Conservation (phyloP, 2,888 invertebrate genomes). For the Nephrotoma flavescens region DNA sequence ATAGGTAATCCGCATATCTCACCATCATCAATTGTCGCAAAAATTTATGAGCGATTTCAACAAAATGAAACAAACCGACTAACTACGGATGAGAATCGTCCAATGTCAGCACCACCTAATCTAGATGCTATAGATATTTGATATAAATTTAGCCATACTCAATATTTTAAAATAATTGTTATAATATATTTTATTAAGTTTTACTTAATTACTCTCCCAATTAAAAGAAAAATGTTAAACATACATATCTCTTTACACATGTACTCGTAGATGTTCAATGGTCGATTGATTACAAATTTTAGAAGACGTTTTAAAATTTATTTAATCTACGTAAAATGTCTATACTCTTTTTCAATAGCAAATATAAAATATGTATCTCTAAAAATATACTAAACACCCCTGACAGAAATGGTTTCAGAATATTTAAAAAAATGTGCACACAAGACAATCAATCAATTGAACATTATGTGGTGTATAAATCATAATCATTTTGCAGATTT, state of each 20-base stretch:
- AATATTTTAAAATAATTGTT: neutral
- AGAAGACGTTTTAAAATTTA: neutral
- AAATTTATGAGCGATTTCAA: slow-evolving; percentile 58
- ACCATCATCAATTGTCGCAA: slow-evolving; percentile 67
- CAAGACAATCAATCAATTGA: neutral
- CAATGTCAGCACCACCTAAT: slow-evolving; percentile 15
- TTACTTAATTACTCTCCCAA: neutral
- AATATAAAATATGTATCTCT: neutral
- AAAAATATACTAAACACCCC: neutral
- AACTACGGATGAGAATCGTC: slow-evolving; percentile 17
- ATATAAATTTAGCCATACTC: slow-evolving; percentile 4
- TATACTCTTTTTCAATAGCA: neutral
- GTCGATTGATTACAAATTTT: neutral
- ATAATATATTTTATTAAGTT: neutral
- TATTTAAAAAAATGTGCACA: neutral
- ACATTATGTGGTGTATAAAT: neutral
- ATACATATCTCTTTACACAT: neutral
- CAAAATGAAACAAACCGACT: slow-evolving; percentile 39
- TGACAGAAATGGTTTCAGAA: neutral
- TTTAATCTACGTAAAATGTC: neutral
- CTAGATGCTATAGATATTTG: slow-evolving; percentile 5
- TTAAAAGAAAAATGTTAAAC: neutral
- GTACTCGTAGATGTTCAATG: neutral
- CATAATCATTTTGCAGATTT: neutral
- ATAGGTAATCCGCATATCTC: slow-evolving; percentile 61